Percentiles rank a stretch among this genome's conserved stretches.
Conservation (phyloP, 2,797 vertebrate species). For the Ctenochaetus hawaiiensis region DNA sequence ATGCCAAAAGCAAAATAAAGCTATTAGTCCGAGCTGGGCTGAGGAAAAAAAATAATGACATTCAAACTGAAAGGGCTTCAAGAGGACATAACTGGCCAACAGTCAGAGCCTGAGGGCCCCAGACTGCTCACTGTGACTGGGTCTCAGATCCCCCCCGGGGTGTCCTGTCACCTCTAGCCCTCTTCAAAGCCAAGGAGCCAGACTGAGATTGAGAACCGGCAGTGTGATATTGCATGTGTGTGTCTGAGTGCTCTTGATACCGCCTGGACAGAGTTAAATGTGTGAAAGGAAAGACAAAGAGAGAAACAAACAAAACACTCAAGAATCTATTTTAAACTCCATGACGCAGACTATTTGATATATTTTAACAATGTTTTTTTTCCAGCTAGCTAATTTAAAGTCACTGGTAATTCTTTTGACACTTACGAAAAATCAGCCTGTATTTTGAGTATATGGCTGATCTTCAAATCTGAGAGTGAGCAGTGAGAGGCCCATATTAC, state of each 20-base stretch:
- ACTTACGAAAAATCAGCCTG: neutral
- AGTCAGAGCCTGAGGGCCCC: conserved; percentile 52
- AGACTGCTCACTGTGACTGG: conserved; percentile 47
- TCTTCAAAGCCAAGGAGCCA: conserved; percentile 53
- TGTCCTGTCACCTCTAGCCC: conserved; percentile 46
- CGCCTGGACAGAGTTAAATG: neutral
- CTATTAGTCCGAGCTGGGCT: conserved; percentile 2
- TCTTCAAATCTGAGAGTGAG: neutral
- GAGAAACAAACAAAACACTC: conserved; percentile 1
- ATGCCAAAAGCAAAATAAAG: conserved; percentile 22
- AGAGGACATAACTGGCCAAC: conserved; percentile 52
- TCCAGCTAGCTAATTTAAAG: neutral
- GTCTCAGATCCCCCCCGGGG: conserved; percentile 56
- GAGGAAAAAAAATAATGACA: conserved; percentile 31
- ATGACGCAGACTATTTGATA: neutral
- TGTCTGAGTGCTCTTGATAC: neutral
- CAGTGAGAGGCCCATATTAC: neutral
- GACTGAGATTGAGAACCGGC: conserved; percentile 25
- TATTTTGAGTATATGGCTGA: neutral
- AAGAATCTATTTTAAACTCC: neutral
- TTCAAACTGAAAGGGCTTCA: conserved; percentile 49
- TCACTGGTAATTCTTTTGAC: neutral
- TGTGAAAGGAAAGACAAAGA: conserved; percentile 4
- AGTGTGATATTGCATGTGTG: conserved; percentile 16
- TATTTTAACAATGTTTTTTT: neutral